Evolutionary conservation across 2,888 invertebrate species (phyloP).

Genomic region (Petrolisthes manimaculis): DNA sequence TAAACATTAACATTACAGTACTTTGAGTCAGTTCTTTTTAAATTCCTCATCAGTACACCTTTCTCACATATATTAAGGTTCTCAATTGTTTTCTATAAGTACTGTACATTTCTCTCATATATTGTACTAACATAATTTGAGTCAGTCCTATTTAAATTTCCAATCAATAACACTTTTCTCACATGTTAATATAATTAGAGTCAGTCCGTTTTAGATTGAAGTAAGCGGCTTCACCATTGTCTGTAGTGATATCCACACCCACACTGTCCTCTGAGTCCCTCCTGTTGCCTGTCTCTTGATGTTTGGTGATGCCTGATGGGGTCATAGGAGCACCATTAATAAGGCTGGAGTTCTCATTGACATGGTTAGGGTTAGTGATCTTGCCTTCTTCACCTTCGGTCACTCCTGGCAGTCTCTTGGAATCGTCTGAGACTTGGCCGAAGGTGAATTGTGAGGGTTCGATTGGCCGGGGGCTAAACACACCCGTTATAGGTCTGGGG

Average conservation of each 20-base stretch:
- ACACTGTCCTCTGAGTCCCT: neutral
- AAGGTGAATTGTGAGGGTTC: slow-evolving; percentile 11
- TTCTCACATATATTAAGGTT: no score
- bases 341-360: neutral
- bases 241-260: neutral
- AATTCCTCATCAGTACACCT: no score
- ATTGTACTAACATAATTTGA: no score
- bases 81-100: no score
- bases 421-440: neutral
- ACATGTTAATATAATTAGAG: slow-evolving; percentile 1
- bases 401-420: slow-evolving; percentile 15
- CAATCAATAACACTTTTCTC: neutral
- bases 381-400: slow-evolving; percentile 26
- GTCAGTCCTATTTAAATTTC: no score
- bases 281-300: neutral
- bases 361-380: neutral
- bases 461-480: no score
- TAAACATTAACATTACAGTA: no score
- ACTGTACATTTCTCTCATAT: no score
- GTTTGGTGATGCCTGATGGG: no score
- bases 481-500: no score
- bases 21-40: no score
- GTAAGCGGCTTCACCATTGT: neutral
- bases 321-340: neutral
- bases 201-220: neutral